Evolutionary conservation across 2,888 invertebrate species (phyloP).

Genomic region (Quadroppia sp.): DNA sequence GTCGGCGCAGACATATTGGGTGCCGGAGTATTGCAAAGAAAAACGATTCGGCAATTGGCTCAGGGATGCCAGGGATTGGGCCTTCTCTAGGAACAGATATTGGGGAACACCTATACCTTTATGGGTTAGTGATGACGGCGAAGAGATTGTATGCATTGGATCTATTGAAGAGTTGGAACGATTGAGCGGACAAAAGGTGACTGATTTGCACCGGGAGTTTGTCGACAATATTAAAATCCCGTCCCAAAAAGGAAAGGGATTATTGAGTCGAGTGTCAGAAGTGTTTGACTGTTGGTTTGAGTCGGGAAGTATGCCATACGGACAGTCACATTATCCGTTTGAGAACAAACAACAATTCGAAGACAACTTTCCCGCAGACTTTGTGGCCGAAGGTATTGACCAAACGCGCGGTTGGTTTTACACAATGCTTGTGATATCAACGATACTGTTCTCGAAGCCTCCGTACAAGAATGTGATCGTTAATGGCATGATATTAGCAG

Average conservation of each 20-base stretch:
- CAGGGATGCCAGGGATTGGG: conserved; percentile 86
- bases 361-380: conserved; percentile 92
- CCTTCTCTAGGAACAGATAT: conserved; percentile 92
- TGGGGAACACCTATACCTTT: conserved; percentile 99
- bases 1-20: conserved; percentile 65
- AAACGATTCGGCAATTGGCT: conserved; percentile 99
- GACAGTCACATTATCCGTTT: conserved; percentile 93
- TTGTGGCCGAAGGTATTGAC: conserved; percentile 98
- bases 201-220: conserved; percentile 88
- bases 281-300: conserved; percentile 99
- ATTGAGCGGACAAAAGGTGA: conserved; percentile 72
- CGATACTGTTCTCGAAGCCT: conserved; percentile 88
- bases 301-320: conserved; percentile 98
- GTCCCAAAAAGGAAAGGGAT: conserved; percentile 76
- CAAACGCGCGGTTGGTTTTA: conserved; percentile 99
- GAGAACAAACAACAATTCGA: conserved; percentile 83
- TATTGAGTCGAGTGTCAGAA: conserved; percentile 77
- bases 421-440: conserved; percentile 92
- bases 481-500: conserved; percentile 90
- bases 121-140: conserved; percentile 86
- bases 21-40: conserved; percentile 95
- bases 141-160: conserved; percentile 89
- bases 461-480: conserved; percentile 97
- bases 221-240: conserved; percentile 91
- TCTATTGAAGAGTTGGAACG: conserved; percentile 84